phyloP scores from a whole-genome alignment of 2,113 vertebrate species.

The Oreochromis spilurus region DNA sequence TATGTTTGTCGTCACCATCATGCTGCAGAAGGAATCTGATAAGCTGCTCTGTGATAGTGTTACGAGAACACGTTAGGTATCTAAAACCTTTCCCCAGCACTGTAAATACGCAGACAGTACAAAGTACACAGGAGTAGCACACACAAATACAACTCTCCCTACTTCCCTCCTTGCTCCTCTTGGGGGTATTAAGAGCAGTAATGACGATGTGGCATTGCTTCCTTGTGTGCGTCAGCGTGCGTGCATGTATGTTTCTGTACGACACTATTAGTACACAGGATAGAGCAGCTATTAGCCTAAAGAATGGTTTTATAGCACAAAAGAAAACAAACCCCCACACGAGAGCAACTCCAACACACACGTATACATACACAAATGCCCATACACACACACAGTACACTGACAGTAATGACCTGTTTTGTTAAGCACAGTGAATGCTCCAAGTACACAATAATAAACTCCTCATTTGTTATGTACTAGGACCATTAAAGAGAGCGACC shows the following conservation, averaged over 20 bases:
- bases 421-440: slow-evolving; percentile 31
- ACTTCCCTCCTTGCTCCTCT: not conserved
- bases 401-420: slow-evolving; percentile 48
- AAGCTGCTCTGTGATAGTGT: not conserved
- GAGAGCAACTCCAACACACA: not conserved
- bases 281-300: slow-evolving; percentile 39
- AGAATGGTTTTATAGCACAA: slow-evolving; percentile 39
- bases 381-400: slow-evolving; percentile 1
- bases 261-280: not conserved
- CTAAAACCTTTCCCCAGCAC: not conserved
- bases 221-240: slow-evolving; percentile 10
- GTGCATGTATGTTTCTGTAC: slow-evolving; percentile 19
- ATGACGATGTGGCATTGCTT: slow-evolving; percentile 35
- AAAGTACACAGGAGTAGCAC: not conserved
- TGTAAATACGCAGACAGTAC: not conserved
- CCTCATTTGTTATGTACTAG: slow-evolving; percentile 40
- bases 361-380: not conserved
- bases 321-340: slow-evolving; percentile 15
- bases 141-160: not conserved
- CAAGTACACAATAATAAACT: slow-evolving; percentile 42
- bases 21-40: not conserved
- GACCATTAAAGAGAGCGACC: slow-evolving; percentile 17
- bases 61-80: not conserved
- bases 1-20: not conserved
- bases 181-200: slow-evolving; percentile 44